Conservation (phyloP, 2,113 vertebrate species). For the Python bivittatus region DNA sequence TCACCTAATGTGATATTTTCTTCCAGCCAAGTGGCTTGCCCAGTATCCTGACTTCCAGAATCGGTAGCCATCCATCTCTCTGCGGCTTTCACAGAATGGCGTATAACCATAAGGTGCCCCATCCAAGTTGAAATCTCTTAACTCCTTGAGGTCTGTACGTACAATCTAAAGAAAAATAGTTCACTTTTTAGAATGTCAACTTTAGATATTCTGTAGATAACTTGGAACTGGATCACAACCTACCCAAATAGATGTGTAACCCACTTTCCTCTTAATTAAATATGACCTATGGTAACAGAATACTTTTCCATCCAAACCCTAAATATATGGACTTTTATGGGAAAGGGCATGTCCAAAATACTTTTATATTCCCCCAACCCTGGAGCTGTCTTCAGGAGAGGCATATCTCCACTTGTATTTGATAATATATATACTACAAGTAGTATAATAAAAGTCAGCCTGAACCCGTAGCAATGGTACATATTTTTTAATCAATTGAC, state of each 20-base stretch:
- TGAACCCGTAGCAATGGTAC: not conserved
- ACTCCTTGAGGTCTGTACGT: constrained; percentile 92
- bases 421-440: not conserved
- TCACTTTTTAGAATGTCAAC: not conserved
- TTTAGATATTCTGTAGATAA: not conserved
- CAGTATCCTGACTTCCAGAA: constrained; percentile 99
- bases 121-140: constrained; percentile 92
- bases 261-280: not conserved
- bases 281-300: not conserved
- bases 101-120: constrained; percentile 97
- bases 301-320: not conserved
- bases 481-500: not conserved
- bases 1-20: constrained; percentile 98
- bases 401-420: not conserved
- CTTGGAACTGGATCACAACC: not conserved
- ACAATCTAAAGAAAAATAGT: constrained; percentile 82
- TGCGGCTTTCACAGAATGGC: constrained; percentile 94
- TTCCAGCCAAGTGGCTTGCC: constrained; percentile 94
- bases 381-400: not conserved
- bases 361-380: not conserved
- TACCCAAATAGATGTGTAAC: not conserved
- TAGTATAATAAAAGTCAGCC: not conserved
- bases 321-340: not conserved
- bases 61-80: constrained; percentile 97
- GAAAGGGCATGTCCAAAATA: not conserved